A percentile compares a stretch with the other conserved stretches of the same genome.
These are phyloP conservation scores for Callionymus lyra DNA, from an alignment of 2,113 vertebrate species.

Conservation along the genomic window DNA sequence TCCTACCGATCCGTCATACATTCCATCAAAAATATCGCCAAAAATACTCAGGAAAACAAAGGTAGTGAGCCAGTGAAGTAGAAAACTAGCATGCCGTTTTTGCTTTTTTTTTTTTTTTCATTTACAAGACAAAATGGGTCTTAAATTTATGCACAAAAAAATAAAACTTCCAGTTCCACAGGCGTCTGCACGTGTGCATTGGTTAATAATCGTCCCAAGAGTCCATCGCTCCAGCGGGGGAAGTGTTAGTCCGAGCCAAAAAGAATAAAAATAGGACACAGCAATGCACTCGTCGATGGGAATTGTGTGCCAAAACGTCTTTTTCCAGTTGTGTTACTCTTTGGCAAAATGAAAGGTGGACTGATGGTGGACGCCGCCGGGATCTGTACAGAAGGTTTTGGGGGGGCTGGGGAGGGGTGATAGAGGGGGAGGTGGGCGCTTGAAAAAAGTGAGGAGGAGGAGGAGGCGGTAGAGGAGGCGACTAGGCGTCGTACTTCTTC, in stretches of 20 bases:
- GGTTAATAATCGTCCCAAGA: too few species aligned
- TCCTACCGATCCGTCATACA: slow-evolving; percentile 26
- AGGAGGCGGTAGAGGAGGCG: slow-evolving; percentile 17
- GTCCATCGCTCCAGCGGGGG: slow-evolving; percentile 18
- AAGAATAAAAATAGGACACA: slow-evolving; percentile 11
- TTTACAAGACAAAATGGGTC: slow-evolving; percentile 48
- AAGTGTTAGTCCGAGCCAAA: slow-evolving; percentile 42
- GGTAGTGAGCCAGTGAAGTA: slow-evolving; percentile 36
- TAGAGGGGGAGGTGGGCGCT: slow-evolving; percentile 4
- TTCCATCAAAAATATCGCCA: slow-evolving; percentile 22
- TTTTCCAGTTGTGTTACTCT: slow-evolving; percentile 66
- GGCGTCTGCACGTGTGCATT: too few species aligned
- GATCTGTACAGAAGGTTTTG: slow-evolving; percentile 52
- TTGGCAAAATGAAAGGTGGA: slow-evolving; percentile 78
- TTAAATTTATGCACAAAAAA: slow-evolving; percentile 16
- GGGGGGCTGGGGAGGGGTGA: slow-evolving; percentile 29
- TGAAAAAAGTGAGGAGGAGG: slow-evolving; percentile 1
- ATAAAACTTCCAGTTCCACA: not conserved
- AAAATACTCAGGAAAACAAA: slow-evolving; percentile 9
- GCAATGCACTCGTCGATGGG: slow-evolving; percentile 31
- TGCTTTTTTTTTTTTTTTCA: slow-evolving; percentile 39
- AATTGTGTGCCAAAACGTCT: slow-evolving; percentile 47
- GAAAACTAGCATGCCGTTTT: slow-evolving; percentile 72
- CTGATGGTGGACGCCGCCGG: slow-evolving; percentile 47
- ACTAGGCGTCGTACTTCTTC: slow-evolving; percentile 95